A percentile compares a stretch with the other conserved stretches of the same genome.
Evolutionary conservation across 1,140 invertebrate species (phyloP).

Genomic region (Eueides isabella): DNA sequence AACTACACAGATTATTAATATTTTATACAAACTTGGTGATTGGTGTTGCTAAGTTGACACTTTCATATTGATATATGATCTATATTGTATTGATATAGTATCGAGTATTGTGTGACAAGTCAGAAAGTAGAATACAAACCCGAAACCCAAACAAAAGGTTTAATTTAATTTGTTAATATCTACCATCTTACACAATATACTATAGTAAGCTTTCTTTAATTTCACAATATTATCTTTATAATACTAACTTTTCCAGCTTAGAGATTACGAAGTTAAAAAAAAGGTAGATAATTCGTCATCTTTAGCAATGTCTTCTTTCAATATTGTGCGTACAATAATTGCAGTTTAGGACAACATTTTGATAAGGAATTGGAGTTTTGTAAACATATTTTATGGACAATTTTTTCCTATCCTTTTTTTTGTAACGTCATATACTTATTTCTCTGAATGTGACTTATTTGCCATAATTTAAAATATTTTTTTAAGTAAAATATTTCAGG

Average conservation of each 20-base stretch:
- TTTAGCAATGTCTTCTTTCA: constrained; percentile 8
- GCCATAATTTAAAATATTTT: background rate
- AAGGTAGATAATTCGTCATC: constrained; percentile 24
- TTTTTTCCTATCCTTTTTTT: background rate
- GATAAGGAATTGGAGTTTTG: constrained; percentile 2
- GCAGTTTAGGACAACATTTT: background rate
- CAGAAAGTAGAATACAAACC: constrained; percentile 25
- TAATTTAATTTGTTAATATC: constrained; percentile 27
- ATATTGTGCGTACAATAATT: constrained; percentile 23
- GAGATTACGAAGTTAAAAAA: constrained; percentile 13
- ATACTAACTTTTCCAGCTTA: background rate
- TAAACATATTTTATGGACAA: background rate
- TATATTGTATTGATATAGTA: constrained; percentile 22
- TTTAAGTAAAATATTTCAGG: background rate
- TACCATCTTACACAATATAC: background rate
- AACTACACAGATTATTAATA: constrained; percentile 1
- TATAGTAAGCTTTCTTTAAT: constrained; percentile 12
- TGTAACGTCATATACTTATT: background rate
- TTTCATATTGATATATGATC: constrained; percentile 20
- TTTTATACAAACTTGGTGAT: background rate
- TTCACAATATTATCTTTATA: background rate
- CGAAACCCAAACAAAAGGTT: constrained; percentile 35
- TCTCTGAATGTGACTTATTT: background rate
- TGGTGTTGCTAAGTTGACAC: constrained; percentile 2
- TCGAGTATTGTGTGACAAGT: constrained; percentile 18